phyloP scores from a whole-genome alignment of 64 coral and sea anemone genomes.

The Porites lutea region DNA sequence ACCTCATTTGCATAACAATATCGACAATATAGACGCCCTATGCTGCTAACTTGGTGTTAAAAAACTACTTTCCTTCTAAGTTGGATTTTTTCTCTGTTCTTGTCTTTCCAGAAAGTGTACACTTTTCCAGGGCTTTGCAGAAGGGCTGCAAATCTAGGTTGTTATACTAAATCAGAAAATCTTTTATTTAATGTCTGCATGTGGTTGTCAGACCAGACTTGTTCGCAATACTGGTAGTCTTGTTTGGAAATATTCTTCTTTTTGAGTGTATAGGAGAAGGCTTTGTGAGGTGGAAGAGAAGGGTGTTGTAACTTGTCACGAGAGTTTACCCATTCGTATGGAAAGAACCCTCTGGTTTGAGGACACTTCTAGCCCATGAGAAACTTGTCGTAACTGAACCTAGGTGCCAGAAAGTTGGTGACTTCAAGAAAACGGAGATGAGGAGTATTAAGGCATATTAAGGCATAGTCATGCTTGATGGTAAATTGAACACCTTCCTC shows the following conservation, averaged over 20 bases:
- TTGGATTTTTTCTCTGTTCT: conserved; percentile 34
- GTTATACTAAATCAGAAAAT: conserved; percentile 48
- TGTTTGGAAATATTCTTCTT: neutral
- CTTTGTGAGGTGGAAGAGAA: conserved; percentile 2
- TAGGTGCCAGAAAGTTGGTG: conserved; percentile 41
- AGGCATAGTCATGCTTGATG: conserved; percentile 43
- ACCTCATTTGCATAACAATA: too few species aligned
- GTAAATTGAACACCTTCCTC: neutral
- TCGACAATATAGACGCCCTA: too few species aligned
- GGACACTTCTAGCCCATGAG: conserved; percentile 56
- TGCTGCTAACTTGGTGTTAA: neutral
- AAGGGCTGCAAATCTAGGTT: conserved; percentile 38
- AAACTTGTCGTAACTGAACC: conserved; percentile 37
- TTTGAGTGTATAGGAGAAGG: conserved; percentile 14
- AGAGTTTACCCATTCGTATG: conserved; percentile 17
- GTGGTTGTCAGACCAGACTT: conserved; percentile 7
- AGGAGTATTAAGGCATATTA: conserved; percentile 24
- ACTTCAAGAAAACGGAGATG: conserved; percentile 35
- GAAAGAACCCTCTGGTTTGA: conserved; percentile 35
- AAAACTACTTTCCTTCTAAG: neutral
- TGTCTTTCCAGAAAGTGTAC: conserved; percentile 47
- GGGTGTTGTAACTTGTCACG: neutral
- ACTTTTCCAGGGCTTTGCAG: conserved; percentile 31
- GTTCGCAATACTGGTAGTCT: conserved; percentile 42
- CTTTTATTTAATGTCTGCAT: conserved; percentile 30